These are phyloP conservation scores for Bombus superbus DNA, from an alignment of 1,140 invertebrate species.

Conservation along the genomic window DNA sequence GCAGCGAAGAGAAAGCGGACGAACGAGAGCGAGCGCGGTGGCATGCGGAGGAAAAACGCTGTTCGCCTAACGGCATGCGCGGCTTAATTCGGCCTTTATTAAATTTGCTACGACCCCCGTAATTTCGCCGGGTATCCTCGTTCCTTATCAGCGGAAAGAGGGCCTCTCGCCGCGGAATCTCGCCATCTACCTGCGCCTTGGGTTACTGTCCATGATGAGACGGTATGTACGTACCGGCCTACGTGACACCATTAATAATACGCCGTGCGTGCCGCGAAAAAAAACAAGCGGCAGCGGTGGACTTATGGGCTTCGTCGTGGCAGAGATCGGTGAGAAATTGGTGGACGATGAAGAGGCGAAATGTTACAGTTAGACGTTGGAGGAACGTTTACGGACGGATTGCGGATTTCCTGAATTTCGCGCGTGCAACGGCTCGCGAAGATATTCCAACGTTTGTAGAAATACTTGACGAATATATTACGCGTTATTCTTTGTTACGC, in stretches of 20 bases:
- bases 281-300: background rate
- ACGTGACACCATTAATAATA: constrained; percentile 70
- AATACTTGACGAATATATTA: too few relatives aligned
- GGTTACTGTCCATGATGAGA: constrained; percentile 71
- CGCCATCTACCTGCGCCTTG: constrained; percentile 59
- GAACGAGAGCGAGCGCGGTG: background rate
- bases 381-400: too few relatives aligned
- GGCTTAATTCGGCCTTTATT: constrained; percentile 48
- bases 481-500: too few relatives aligned
- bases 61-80: constrained; percentile 28
- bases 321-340: background rate
- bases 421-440: too few relatives aligned
- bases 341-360: too few relatives aligned
- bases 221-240: constrained; percentile 55
- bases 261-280: constrained; percentile 42
- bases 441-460: too few relatives aligned
- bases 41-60: constrained; percentile 13
- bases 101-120: constrained; percentile 49
- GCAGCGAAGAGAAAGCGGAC: constrained; percentile 3
- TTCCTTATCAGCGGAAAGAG: constrained; percentile 61
- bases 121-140: constrained; percentile 46
- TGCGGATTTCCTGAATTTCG: too few relatives aligned
- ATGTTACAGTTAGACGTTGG: too few relatives aligned
- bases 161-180: constrained; percentile 51
- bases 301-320: background rate